Evolutionary conservation across 2,888 invertebrate species (phyloP).

Genomic region (Tanaodytes sp.): DNA sequence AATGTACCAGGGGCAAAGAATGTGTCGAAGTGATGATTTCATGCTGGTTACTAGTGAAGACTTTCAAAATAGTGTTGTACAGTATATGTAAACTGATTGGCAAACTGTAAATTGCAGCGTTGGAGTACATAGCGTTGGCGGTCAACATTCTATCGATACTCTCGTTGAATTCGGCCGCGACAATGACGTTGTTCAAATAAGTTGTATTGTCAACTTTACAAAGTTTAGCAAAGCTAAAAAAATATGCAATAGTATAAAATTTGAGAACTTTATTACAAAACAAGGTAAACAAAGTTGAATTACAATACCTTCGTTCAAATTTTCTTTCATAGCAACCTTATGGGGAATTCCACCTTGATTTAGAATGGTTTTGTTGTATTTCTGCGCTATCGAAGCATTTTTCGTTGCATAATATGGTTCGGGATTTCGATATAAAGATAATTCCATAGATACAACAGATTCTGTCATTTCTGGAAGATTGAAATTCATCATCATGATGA

Average conservation of each 20-base stretch:
- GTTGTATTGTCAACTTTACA: conserved; percentile 68
- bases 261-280: not conserved
- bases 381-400: conserved; percentile 47
- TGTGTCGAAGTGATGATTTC: conserved; percentile 62
- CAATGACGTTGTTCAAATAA: conserved; percentile 74
- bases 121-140: conserved; percentile 74
- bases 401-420: conserved; percentile 63
- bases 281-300: not conserved
- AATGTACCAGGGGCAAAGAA: conserved; percentile 59
- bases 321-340: conserved; percentile 38
- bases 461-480: conserved; percentile 55
- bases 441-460: conserved; percentile 63
- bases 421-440: conserved; percentile 65
- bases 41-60: conserved; percentile 58
- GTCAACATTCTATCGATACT: conserved; percentile 48
- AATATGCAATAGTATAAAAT: not conserved
- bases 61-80: conserved; percentile 72
- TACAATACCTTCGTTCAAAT: conserved; percentile 54
- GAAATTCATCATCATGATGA: conserved; percentile 66
- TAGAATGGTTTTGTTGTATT: conserved; percentile 57
- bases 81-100: conserved; percentile 75
- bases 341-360: conserved; percentile 55
- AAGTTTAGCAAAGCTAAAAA: conserved; percentile 73
- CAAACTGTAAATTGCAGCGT: conserved; percentile 75
- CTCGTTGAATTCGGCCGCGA: conserved; percentile 74